These are phyloP conservation scores for Sarcoramphus papa DNA, from an alignment of 2,797 vertebrate genomes.

Conservation along the genomic window DNA sequence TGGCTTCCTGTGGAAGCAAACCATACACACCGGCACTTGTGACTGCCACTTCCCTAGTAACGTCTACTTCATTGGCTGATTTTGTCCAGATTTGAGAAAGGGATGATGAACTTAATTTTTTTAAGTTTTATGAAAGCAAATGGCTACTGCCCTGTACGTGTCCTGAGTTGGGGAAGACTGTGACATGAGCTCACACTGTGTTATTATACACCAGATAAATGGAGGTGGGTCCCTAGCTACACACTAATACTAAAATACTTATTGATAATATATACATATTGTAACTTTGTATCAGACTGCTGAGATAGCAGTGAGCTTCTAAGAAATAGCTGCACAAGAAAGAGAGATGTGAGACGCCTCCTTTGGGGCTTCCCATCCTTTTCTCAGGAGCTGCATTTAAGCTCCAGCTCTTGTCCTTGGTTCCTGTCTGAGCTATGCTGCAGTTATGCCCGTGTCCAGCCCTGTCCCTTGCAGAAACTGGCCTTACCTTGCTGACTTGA, in stretches of 20 bases:
- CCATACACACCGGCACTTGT: not conserved
- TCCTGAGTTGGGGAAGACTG: not conserved
- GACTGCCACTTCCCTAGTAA: not conserved
- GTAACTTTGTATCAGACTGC: not conserved
- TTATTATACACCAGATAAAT: not conserved
- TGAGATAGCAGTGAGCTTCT: not conserved
- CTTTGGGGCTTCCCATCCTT: not conserved
- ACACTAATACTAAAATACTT: not conserved
- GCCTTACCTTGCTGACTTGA: not conserved
- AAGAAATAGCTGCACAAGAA: not conserved
- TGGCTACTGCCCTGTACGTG: not conserved
- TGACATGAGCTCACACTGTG: not conserved
- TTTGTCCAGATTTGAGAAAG: not conserved
- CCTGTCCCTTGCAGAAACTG: not conserved
- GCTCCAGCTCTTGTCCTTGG: not conserved
- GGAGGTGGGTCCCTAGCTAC: not conserved
- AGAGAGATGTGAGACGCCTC: not conserved
- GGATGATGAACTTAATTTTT: not conserved
- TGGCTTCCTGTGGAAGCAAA: not conserved
- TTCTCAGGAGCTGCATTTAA: not conserved
- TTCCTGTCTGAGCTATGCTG: not conserved
- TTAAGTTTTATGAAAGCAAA: not conserved
- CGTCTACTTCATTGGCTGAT: not conserved
- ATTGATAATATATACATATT: not conserved
- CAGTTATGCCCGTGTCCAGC: not conserved